These are phyloP conservation scores for Staurois parvus DNA, from an alignment of 2,797 vertebrate genomes.

Conservation along the genomic window DNA sequence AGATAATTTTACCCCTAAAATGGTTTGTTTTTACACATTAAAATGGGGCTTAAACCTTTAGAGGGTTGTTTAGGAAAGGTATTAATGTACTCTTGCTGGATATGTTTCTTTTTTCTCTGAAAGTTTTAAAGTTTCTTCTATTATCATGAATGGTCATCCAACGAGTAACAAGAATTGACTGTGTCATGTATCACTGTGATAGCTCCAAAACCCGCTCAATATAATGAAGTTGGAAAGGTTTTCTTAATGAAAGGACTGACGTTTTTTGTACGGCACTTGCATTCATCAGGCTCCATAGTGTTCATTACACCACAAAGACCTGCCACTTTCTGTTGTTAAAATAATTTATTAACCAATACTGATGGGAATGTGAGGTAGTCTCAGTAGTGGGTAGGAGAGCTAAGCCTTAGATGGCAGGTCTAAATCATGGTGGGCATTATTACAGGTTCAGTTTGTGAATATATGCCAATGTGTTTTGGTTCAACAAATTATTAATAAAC, in stretches of 20 bases:
- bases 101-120: constrained; percentile 8
- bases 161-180: constrained; percentile 95
- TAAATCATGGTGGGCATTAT: constrained; percentile 20
- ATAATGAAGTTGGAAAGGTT: constrained; percentile 91
- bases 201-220: constrained; percentile 92
- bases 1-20: no score
- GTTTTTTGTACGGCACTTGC: constrained; percentile 87
- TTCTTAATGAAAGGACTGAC: constrained; percentile 98
- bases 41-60: no score
- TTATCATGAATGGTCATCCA: constrained; percentile 93
- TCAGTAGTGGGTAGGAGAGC: constrained; percentile 17
- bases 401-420: background rate
- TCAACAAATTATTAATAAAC: background rate
- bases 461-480: background rate
- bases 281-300: constrained; percentile 93
- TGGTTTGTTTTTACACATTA: no score
- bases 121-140: constrained; percentile 71
- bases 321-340: constrained; percentile 87
- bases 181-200: constrained; percentile 97
- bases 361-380: constrained; percentile 84
- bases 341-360: constrained; percentile 90
- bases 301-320: constrained; percentile 92
- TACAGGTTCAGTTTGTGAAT: constrained; percentile 1
- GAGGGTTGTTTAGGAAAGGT: no score
- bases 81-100: no score